Evolutionary conservation across 1,140 invertebrate species (phyloP).

Genomic region (Neodiprion lecontei): DNA sequence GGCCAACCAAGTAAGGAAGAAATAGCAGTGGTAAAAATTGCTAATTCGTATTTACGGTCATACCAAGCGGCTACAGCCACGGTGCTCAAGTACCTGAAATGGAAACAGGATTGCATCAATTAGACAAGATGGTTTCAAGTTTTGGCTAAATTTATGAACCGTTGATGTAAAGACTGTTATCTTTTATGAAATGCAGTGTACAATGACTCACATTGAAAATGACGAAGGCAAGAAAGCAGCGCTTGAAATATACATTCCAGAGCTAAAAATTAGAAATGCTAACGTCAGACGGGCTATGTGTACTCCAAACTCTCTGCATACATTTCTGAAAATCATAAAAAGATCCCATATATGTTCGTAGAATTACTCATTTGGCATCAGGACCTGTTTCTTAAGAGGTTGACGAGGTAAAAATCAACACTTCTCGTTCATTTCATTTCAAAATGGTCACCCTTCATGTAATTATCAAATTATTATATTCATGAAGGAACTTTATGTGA

Average conservation of each 20-base stretch:
- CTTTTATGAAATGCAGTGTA: not conserved
- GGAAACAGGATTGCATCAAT: conserved; percentile 9
- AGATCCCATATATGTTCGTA: conserved; percentile 18
- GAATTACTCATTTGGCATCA: not conserved
- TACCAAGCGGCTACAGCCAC: conserved; percentile 89
- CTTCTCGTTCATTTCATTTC: not conserved
- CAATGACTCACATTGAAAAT: conserved; percentile 83
- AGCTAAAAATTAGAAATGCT: conserved; percentile 82
- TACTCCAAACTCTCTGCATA: conserved; percentile 89
- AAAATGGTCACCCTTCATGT: not conserved
- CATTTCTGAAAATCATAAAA: conserved; percentile 69
- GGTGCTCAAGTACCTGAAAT: conserved; percentile 72
- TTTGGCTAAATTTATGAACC: conserved; percentile 6
- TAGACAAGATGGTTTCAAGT: conserved; percentile 6
- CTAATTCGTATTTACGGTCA: conserved; percentile 76
- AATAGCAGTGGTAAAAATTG: conserved; percentile 83
- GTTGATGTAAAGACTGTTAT: too few species aligned
- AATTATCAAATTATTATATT: conserved; percentile 26
- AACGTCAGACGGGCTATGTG: conserved; percentile 86
- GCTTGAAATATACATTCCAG: conserved; percentile 91
- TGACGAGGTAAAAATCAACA: not conserved
- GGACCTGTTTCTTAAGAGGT: not conserved
- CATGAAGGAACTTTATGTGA: conserved; percentile 14
- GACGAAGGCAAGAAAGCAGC: conserved; percentile 92
- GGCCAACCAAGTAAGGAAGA: conserved; percentile 88